Evolutionary conservation across 2,888 invertebrate genomes (phyloP).

Genomic region (Tiliacea citrago): DNA sequence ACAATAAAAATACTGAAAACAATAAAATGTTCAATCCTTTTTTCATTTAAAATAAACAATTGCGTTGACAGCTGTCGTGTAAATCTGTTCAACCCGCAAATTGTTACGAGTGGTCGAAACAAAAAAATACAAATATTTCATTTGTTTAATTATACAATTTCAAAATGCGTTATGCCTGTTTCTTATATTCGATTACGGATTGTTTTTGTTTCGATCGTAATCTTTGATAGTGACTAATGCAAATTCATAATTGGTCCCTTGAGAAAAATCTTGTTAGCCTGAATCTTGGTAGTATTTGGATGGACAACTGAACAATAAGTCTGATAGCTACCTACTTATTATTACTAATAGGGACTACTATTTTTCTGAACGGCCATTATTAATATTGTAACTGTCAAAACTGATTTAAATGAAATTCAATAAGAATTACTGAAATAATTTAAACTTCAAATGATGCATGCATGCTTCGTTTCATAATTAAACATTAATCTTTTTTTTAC

Average conservation of each 20-base stretch:
- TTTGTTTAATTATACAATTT: background rate
- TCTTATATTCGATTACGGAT: background rate
- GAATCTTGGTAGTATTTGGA: no score
- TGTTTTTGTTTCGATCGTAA: background rate
- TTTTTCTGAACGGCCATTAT: no score
- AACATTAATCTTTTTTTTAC: conserved; percentile 3
- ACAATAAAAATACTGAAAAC: conserved; percentile 6
- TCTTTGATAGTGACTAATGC: background rate
- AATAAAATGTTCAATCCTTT: background rate
- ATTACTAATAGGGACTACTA: no score
- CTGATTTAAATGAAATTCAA: background rate
- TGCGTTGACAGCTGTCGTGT: conserved; percentile 41
- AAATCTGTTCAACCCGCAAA: conserved; percentile 47
- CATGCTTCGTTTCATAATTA: background rate
- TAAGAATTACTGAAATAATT: background rate
- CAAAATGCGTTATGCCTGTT: background rate
- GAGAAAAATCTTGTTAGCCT: no score
- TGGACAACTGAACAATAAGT: no score
- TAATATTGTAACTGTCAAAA: background rate
- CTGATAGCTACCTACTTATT: no score
- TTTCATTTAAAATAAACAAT: conserved; percentile 47
- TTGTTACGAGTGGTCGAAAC: conserved; percentile 16
- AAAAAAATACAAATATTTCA: conserved; percentile 31
- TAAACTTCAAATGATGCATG: background rate
- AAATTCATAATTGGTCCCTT: background rate